Percentiles rank a stretch among this genome's conserved stretches.
Conservation (phyloP, 2,888 invertebrate genomes). For the Nephrotoma guestfalica region DNA sequence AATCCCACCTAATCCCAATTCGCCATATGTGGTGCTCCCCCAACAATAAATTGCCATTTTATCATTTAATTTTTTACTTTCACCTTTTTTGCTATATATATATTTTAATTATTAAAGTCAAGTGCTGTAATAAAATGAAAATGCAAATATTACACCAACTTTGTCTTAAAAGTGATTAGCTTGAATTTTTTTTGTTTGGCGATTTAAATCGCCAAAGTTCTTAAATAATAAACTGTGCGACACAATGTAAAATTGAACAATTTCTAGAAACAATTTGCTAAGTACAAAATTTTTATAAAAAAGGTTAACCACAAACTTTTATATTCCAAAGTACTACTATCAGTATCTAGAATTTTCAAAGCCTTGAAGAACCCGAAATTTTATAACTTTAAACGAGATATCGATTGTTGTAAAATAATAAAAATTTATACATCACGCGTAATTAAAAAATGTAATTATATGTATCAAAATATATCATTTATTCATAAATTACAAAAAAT, state of each 20-base stretch:
- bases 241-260: neutral
- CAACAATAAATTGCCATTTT: conserved; percentile 48
- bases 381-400: neutral
- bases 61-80: conserved; percentile 6
- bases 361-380: neutral
- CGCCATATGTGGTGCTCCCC: conserved; percentile 64
- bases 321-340: neutral
- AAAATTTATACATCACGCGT: neutral
- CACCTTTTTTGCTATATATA: neutral
- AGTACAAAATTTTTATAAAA: neutral
- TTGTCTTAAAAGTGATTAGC: neutral
- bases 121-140: neutral
- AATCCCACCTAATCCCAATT: conserved; percentile 61
- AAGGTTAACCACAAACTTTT: neutral
- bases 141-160: neutral
- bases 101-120: neutral
- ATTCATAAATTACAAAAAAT: neutral
- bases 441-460: neutral
- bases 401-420: neutral
- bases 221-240: neutral
- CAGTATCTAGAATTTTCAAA: neutral
- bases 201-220: no score
- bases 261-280: neutral
- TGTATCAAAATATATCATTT: neutral
- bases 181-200: no score